Percentiles rank a stretch among this genome's conserved stretches.
These are phyloP conservation scores for Machimus atricapillus DNA, from an alignment of 2,888 invertebrate genomes.

Conservation along the genomic window DNA sequence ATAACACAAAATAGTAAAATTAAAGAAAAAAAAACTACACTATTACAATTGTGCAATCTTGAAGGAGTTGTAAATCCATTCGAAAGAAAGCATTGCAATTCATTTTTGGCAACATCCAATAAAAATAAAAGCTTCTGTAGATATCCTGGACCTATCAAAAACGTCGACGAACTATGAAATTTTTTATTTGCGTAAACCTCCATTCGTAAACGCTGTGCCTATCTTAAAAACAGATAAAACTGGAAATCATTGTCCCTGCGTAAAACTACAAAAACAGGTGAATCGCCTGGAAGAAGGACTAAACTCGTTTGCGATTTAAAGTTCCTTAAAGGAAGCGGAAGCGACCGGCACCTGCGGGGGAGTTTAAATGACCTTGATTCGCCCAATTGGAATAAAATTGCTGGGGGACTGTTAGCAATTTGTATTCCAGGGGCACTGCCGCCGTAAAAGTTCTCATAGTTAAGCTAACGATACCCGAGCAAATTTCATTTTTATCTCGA, in stretches of 20 bases:
- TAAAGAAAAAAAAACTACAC: no score
- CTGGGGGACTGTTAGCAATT: slow-evolving; percentile 3
- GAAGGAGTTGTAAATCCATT: no score
- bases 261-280: background rate
- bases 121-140: no score
- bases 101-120: background rate
- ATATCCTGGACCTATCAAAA: no score
- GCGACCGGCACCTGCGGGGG: background rate
- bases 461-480: slow-evolving; percentile 36
- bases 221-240: background rate
- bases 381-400: slow-evolving; percentile 22
- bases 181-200: background rate
- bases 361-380: slow-evolving; percentile 31
- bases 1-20: no score
- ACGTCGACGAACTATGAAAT: background rate
- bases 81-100: no score
- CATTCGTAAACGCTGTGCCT: background rate
- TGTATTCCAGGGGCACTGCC: background rate
- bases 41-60: no score
- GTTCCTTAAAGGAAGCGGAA: background rate
- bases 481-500: slow-evolving; percentile 37
- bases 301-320: background rate
- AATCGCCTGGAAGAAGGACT: background rate
- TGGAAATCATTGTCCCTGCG: background rate
- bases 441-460: slow-evolving; percentile 36